Evolutionary conservation across 2,888 invertebrate species (phyloP).

Genomic region (Ceriagrion tenellum): DNA sequence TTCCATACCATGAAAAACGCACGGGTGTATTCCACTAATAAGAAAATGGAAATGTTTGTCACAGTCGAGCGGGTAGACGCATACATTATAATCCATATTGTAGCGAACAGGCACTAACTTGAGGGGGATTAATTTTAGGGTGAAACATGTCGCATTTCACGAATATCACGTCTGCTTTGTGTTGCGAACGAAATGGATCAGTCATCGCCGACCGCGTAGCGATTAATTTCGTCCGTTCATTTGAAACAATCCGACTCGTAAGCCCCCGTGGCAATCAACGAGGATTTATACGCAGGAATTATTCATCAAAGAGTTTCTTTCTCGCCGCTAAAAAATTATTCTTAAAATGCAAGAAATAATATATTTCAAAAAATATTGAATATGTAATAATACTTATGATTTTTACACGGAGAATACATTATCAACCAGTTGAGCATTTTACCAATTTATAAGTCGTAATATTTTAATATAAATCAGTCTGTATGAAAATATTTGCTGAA

Average conservation of each 20-base stretch:
- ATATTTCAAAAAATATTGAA: background rate
- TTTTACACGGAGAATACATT: too few relatives aligned
- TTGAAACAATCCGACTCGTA: background rate
- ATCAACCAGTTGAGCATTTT: too few relatives aligned
- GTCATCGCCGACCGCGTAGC: background rate
- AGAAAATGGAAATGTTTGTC: background rate
- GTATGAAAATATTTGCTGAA: too few relatives aligned
- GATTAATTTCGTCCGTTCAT: background rate
- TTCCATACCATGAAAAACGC: too few relatives aligned
- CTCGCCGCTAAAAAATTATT: too few relatives aligned
- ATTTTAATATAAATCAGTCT: too few relatives aligned
- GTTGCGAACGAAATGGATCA: background rate
- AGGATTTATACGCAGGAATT: background rate
- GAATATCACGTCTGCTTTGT: background rate
- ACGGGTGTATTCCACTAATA: too few relatives aligned
- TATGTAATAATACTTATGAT: too few relatives aligned
- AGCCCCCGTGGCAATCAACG: background rate
- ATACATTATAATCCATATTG: background rate
- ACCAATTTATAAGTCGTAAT: too few relatives aligned
- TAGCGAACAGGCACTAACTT: background rate
- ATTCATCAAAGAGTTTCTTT: too few relatives aligned
- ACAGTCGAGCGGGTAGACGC: background rate
- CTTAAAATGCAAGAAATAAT: too few relatives aligned
- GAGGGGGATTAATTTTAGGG: background rate
- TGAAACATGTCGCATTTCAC: background rate